Evolutionary conservation across 2,797 vertebrate species (phyloP), one percentile per base, ranked within the genome.

Genomic region (Coregonus suidteri): DNA sequence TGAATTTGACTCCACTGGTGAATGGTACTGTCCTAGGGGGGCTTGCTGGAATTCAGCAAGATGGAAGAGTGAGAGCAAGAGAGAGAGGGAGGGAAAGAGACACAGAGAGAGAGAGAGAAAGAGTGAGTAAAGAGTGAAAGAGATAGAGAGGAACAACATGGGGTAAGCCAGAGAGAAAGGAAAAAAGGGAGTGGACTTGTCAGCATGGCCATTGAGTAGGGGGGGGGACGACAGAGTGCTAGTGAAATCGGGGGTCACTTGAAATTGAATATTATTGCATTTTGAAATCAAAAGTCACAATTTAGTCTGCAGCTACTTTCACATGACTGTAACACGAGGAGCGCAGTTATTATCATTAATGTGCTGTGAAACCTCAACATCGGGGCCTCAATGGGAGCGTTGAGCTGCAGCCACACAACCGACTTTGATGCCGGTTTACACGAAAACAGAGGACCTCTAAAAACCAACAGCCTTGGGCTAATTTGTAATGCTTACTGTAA

Each of bases 241-340:
- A 31, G 71, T 52, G 20, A 56, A 71, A 71, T 9, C 47, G 16
- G 70, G 70, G 71, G 53, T 64, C 75, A 80, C 51, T 62, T 68
- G 64, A 68, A 73, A 80, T 80, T 0, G 30, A 77, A 76, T 35
- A 20, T 80, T 52, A 56, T 47, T 51, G 34, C 31, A 51, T 77
- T 74, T 34, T 34, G 20, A n/a, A 77, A 71, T 64, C 68, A 65
- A 7, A 75, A 79, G 66, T 51, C 54, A 75, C 66, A 79, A 71
- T 51, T 71, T 16, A 11, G 51, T 66, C 70, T 81, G 35, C 35
- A 37, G 88, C 87, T 91, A 87, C 74, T 86, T 80, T 76, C 70
- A 74, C 67, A 71, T 85, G 90, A 87, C 88, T 88, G 86, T 47
- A 82, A 83, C 54, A 34, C 41, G 85, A 84, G 82, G 85, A 77